phyloP scores from a whole-genome alignment of 2,113 vertebrate genomes.

The Sander lucioperca region DNA sequence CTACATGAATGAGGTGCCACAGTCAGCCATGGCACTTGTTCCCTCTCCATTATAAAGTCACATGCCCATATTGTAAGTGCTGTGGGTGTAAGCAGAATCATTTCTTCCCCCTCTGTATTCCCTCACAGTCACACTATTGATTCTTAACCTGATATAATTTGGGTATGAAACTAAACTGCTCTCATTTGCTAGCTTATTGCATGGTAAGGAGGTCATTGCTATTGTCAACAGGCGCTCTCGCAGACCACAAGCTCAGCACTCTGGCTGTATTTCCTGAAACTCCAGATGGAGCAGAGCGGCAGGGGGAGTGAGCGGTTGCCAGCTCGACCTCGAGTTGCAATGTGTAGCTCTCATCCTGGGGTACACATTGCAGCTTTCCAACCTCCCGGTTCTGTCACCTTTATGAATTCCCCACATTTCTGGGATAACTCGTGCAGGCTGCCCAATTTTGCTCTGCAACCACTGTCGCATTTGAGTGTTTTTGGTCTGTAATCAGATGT shows the following conservation, averaged over 20 bases:
- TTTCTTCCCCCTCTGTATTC: neutral
- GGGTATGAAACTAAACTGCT: slow-evolving; percentile 29
- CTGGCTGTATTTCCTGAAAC: slow-evolving; percentile 41
- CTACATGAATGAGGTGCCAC: slow-evolving; percentile 33
- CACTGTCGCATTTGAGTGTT: slow-evolving; percentile 1
- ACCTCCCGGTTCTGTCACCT: slow-evolving; percentile 44
- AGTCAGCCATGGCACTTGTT: slow-evolving; percentile 15
- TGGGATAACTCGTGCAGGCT: slow-evolving; percentile 36
- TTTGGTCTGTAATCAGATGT: slow-evolving; percentile 10
- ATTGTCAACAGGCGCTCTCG: slow-evolving; percentile 44
- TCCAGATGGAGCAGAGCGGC: slow-evolving; percentile 73
- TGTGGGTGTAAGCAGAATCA: neutral
- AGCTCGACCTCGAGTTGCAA: slow-evolving; percentile 52
- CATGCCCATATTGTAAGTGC: slow-evolving; percentile 1
- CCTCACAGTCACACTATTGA: neutral
- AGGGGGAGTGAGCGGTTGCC: slow-evolving; percentile 51
- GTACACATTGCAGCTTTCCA: slow-evolving; percentile 26
- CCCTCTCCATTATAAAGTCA: slow-evolving; percentile 6
- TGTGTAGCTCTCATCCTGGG: slow-evolving; percentile 30
- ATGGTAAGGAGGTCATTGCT: slow-evolving; percentile 54
- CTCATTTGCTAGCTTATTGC: slow-evolving; percentile 45
- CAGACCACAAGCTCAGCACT: slow-evolving; percentile 67
- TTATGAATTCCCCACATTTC: slow-evolving; percentile 60
- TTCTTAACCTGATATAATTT: slow-evolving; percentile 8
- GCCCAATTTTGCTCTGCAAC: slow-evolving; percentile 13